Base-by-base conservation (phyloP, 2,113 vertebrate species). In the Trichomycterus rosablanca region DNA sequence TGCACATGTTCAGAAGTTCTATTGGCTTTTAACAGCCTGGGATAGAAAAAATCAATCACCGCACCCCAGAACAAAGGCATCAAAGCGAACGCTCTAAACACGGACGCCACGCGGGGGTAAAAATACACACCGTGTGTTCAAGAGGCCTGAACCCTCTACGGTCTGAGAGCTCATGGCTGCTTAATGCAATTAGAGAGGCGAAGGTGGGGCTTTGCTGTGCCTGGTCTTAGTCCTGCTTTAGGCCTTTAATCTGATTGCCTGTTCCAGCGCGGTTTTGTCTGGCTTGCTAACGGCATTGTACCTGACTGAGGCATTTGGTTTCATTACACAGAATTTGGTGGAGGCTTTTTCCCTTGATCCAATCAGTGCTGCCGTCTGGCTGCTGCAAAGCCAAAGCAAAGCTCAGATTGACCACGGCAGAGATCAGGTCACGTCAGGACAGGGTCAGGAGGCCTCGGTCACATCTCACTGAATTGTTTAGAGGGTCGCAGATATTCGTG, bases 161-260 rank as follows among this genome's bases (percentile, higher is more conserved):
- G n/a, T n/a, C n/a, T n/a, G n/a, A n/a, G n/a, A n/a, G 63, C 48
- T 51, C 43, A 57, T 51, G 32, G 35, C 32, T 52, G 22, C 63
- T 59, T 68, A 66, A 72, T 68, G 71, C 61, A 68, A 62, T 71
- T 66, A 62, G 50, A 28, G 35, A 62, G 42, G 26, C 45, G 30
- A 24, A 39, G 8, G 22, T 54, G 30, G 42, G 56, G 26, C 50
- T 34, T 32, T 15, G 16, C 46, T 50, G 53, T 66, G 66, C 39
- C 57, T 56, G 51, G 37, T 73, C 46, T 57, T 51, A 66, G 37
- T 55, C 39, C 62, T 66, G 66, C 52, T 61, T 30, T 63, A 26
- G 52, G 66, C 19, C 37, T 40, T 68, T 75, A 71, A 68, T 68
- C 69, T 66, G 65, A 66, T 65, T 71, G 69, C 51, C 61, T 75